phyloP scores from a whole-genome alignment of 2,888 invertebrate genomes.

The Andricus curvator region DNA sequence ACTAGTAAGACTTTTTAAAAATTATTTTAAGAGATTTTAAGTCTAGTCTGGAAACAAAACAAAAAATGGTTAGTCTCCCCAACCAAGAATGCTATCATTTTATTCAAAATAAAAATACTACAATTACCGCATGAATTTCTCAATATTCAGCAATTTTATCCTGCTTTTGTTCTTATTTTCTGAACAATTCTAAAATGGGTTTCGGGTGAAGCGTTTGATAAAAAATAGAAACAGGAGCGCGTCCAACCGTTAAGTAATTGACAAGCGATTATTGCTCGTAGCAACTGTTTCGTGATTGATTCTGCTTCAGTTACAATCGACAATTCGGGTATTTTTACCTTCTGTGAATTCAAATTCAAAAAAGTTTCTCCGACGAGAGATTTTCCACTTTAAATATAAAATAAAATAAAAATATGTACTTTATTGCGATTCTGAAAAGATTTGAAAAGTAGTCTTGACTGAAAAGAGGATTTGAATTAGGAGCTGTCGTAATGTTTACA shows the following conservation, averaged over 20 bases:
- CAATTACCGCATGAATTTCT: not conserved
- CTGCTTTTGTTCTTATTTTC: not conserved
- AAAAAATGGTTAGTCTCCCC: too few species aligned
- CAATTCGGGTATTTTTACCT: slow-evolving; percentile 15
- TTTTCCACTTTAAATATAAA: too few species aligned
- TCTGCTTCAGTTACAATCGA: not conserved
- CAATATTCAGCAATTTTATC: too few species aligned
- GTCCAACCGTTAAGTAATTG: not conserved
- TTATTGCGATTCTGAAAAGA: too few species aligned
- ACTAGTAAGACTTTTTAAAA: too few species aligned
- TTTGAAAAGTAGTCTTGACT: too few species aligned
- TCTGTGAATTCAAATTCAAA: not conserved
- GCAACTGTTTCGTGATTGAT: not conserved
- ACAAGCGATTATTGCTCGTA: slow-evolving; percentile 15
- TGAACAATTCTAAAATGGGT: not conserved
- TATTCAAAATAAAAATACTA: slow-evolving; percentile 15
- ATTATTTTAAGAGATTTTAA: too few species aligned
- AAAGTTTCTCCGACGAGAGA: not conserved
- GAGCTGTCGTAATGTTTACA: slow-evolving; percentile 3
- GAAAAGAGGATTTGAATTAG: slow-evolving; percentile 1
- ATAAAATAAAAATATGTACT: too few species aligned
- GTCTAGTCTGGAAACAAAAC: too few species aligned
- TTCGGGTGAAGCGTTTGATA: not conserved
- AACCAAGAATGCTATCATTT: not conserved
- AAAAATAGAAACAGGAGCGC: not conserved